phyloP scores from a whole-genome alignment of 2,797 vertebrate genomes.

The Podarcis siculus region DNA sequence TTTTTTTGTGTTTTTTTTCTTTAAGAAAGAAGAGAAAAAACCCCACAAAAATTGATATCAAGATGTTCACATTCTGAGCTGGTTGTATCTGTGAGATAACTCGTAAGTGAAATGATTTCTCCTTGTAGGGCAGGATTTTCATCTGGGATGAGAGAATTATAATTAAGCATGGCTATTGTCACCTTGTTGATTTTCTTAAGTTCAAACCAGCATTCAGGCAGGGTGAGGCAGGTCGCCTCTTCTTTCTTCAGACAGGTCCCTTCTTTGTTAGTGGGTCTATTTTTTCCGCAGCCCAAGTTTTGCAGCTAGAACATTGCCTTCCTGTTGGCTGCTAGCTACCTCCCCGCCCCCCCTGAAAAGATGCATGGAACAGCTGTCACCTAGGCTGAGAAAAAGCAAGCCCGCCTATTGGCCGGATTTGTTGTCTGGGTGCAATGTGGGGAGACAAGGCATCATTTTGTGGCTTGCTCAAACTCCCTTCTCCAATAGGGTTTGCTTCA shows the following conservation, averaged over 20 bases:
- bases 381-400: neutral
- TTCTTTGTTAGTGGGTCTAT: neutral
- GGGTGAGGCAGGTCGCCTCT: neutral
- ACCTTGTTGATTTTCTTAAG: neutral
- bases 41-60: neutral
- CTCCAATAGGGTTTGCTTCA: no score
- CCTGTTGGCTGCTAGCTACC: neutral
- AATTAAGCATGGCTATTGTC: neutral
- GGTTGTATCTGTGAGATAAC: neutral
- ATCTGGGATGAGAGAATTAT: neutral
- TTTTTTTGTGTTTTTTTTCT: neutral
- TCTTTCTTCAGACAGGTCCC: neutral
- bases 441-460: neutral
- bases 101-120: conserved; percentile 6
- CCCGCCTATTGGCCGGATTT: neutral
- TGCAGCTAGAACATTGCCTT: neutral
- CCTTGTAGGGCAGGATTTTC: no score
- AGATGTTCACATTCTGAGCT: neutral
- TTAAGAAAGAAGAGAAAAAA: neutral
- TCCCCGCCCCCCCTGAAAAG: no score
- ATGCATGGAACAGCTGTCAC: neutral
- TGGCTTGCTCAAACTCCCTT: no score
- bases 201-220: neutral
- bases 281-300: neutral
- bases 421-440: neutral